Evolutionary conservation across 2,797 vertebrate genomes (phyloP), one percentile per base, ranked within the genome.

Genomic region (Ctenosaura bakeri): DNA sequence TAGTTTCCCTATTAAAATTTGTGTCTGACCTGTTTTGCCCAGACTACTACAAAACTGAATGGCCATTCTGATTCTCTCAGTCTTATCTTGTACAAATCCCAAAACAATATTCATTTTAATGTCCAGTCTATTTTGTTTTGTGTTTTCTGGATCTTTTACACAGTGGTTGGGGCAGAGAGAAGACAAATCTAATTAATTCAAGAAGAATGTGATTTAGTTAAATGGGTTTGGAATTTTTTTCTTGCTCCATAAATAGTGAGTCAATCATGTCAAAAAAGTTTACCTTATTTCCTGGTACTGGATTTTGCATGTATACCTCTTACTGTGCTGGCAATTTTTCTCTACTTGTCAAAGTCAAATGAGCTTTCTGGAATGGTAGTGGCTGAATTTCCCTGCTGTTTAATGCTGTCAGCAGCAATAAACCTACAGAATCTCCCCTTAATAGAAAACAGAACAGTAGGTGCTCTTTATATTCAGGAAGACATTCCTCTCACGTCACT

Each of bases 261-360:
- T 35, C 81, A 88, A 94, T 95, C 69, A 87, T 86, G 85, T 29
- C 74, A 92, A 83, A 87, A 94, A 79, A 32, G 6, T 79, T 89
- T 29, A 8, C 83, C 14, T 81, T 88, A 73, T 71, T 83, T 91
- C 10, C 0, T 93, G 89, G 88, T 26, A 79, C 62, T 93, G 84
- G 74, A 86, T 79, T 92, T 81, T 91, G 26, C 80, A 85, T 56
- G n/a, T 69, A 92, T 91, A 71, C 92, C 94, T 95, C 83, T 89
- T 89, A 92, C 54, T 6, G 20, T 86, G n/a, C 84, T 88, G 90
- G 87, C 81, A 1, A 0, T 93, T 94, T 94, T 92, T 94, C 90
- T 90, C 94, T 91, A 84, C 90, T 95, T 94, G 92, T 94, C 91
- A 91, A 90, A 94, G 93, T 93, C 64, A 94, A 95, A 93, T 94